Conservation (phyloP, 2,888 invertebrate species). For the Seira musarum region DNA sequence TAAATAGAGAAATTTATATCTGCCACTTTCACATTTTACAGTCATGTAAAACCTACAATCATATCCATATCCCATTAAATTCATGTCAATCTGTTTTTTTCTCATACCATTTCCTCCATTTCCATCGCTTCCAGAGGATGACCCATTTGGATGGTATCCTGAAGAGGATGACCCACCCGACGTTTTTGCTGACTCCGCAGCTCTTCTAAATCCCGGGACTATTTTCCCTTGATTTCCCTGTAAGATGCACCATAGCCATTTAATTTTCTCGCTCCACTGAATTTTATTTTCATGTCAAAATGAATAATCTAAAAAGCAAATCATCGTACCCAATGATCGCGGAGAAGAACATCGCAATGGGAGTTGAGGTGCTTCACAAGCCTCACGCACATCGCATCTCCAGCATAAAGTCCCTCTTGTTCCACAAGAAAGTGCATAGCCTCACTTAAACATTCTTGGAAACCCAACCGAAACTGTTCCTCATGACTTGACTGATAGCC, state of each 20-base stretch:
- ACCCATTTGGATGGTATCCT: slow-evolving; percentile 66
- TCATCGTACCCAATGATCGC: slow-evolving; percentile 50
- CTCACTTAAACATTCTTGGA: slow-evolving; percentile 92
- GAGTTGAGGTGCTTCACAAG: slow-evolving; percentile 87
- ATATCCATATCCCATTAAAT: slow-evolving; percentile 62
- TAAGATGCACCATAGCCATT: not conserved
- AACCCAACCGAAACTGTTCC: slow-evolving; percentile 85
- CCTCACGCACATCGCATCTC: slow-evolving; percentile 87
- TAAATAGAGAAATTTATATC: not conserved
- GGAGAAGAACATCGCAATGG: slow-evolving; percentile 79
- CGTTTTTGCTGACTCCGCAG: slow-evolving; percentile 10
- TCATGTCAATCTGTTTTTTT: not conserved
- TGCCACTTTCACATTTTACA: not conserved
- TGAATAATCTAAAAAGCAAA: not conserved
- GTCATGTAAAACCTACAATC: slow-evolving; percentile 51
- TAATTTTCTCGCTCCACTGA: too few relatives aligned
- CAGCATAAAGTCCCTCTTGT: slow-evolving; percentile 80
- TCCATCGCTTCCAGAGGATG: slow-evolving; percentile 65
- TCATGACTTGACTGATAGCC: slow-evolving; percentile 70
- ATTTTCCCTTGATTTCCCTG: slow-evolving; percentile 64
- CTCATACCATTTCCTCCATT: slow-evolving; percentile 65
- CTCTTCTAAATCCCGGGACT: slow-evolving; percentile 56
- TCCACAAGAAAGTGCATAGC: slow-evolving; percentile 91
- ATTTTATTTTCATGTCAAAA: not conserved
- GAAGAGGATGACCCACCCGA: slow-evolving; percentile 57